These are phyloP conservation scores for Xenopus tropicalis DNA, from an alignment of 2,113 vertebrate species.

Conservation along the genomic window UCB_Xtro_10.0 CM004444.2:52873001-52873500, in stretches of 20 bases:
- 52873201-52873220: neutral
- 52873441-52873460: constrained; percentile 11
- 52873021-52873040: too few relatives aligned
- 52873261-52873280: neutral
- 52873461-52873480: neutral
- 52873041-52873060: too few relatives aligned
- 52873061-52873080: too few relatives aligned
- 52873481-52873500: too few relatives aligned
- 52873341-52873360: constrained; percentile 18
- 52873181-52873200: neutral
- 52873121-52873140: neutral
- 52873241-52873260: neutral
- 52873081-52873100: too few relatives aligned
- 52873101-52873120: too few relatives aligned
- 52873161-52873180: neutral
- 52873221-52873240: neutral
- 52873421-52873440: constrained; percentile 10
- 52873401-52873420: constrained; percentile 29
- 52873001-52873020: too few relatives aligned
- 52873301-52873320: constrained; percentile 15
- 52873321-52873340: constrained; percentile 24
- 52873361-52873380: constrained; percentile 16
- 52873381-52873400: constrained; percentile 19
- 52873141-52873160: neutral
- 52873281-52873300: neutral